phyloP scores from a whole-genome alignment of 2,888 invertebrate species.

The Metallyticus violacea region DNA sequence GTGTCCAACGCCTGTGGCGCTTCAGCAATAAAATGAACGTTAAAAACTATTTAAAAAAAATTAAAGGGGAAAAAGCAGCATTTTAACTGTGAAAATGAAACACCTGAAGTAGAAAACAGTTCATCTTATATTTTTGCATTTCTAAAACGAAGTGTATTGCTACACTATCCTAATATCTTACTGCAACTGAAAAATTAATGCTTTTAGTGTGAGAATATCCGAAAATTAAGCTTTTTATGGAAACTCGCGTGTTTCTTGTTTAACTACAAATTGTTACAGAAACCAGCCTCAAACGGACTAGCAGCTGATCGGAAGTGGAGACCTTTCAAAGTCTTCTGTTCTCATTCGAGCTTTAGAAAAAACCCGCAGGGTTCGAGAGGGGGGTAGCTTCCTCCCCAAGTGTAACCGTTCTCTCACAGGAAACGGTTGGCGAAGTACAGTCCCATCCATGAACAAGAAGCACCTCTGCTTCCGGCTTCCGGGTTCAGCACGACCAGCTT shows the following conservation, averaged over 20 bases:
- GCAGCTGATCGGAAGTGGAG: constrained; percentile 13
- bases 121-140: too few species aligned
- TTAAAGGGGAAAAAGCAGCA: too few species aligned
- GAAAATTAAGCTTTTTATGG: not conserved
- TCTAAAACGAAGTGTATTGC: too few species aligned
- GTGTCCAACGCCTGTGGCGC: too few species aligned
- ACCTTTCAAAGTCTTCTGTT: not conserved
- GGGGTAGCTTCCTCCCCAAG: not conserved
- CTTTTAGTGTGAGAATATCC: not conserved
- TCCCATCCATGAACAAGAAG: not conserved
- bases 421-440: constrained; percentile 10
- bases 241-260: not conserved
- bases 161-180: too few species aligned
- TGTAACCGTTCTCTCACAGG: constrained; percentile 5
- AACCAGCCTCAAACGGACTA: not conserved
- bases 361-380: not conserved
- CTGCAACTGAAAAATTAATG: too few species aligned
- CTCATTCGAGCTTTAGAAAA: not conserved
- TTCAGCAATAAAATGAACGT: too few species aligned
- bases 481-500: not conserved
- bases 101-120: too few species aligned
- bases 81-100: too few species aligned
- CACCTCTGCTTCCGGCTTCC: not conserved
- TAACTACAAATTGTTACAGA: not conserved
- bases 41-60: too few species aligned